phyloP scores from a whole-genome alignment of 2,113 vertebrate genomes.

The Triplophysa dalaica region DNA sequence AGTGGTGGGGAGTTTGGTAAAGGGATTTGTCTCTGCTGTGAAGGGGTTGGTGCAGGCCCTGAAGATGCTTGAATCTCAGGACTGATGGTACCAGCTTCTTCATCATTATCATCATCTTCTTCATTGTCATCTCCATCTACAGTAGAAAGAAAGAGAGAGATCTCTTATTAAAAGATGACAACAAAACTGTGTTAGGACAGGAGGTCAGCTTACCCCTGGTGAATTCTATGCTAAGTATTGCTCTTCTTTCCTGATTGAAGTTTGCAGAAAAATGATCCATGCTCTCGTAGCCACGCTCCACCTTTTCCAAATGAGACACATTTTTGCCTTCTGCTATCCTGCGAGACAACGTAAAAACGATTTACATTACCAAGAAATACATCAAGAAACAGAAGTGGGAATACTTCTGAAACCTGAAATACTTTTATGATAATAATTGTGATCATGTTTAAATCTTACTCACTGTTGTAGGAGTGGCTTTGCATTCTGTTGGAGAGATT shows the following conservation, averaged over 20 bases:
- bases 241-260: slow-evolving; percentile 83
- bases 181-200: background rate
- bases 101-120: slow-evolving; percentile 61
- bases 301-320: slow-evolving; percentile 87
- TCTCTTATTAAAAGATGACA: background rate
- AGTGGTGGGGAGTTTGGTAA: slow-evolving; percentile 46
- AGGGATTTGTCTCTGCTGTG: slow-evolving; percentile 27
- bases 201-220: slow-evolving; percentile 75
- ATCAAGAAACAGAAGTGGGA: background rate
- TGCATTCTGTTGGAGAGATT: slow-evolving; percentile 75
- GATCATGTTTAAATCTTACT: slow-evolving; percentile 65
- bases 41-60: background rate
- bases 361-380: background rate
- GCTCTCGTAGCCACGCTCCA: slow-evolving; percentile 89
- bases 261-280: slow-evolving; percentile 89
- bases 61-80: slow-evolving; percentile 23
- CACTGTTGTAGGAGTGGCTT: slow-evolving; percentile 92
- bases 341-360: slow-evolving; percentile 43
- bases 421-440: background rate
- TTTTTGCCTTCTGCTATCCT: slow-evolving; percentile 85
- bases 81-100: slow-evolving; percentile 55
- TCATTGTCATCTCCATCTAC: slow-evolving; percentile 51
- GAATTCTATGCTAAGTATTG: slow-evolving; percentile 86
- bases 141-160: slow-evolving; percentile 17
- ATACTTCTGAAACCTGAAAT: background rate